phyloP scores from a whole-genome alignment of 2,797 vertebrate species.

The Myripristis jacobus region DNA sequence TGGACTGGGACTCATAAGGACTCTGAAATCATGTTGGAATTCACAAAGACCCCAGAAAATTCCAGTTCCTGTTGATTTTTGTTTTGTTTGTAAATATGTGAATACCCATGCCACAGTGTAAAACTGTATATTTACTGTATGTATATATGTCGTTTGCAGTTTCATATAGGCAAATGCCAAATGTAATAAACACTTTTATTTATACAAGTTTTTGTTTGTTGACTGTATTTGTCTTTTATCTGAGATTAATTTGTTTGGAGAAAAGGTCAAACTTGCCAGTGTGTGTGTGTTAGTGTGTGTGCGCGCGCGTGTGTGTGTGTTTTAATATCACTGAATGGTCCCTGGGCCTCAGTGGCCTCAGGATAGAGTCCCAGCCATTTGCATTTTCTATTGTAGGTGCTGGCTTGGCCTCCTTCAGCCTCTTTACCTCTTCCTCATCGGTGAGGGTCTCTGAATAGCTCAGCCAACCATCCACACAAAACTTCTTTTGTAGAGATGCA shows the following conservation, averaged over 20 bases:
- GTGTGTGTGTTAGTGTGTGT: slow-evolving; percentile 8
- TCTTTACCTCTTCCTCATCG: slow-evolving; percentile 11
- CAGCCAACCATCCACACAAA: slow-evolving; percentile 65
- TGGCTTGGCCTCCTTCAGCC: slow-evolving; percentile 52
- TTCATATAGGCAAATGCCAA: neutral
- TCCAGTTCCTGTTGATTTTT: neutral
- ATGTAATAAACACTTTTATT: neutral
- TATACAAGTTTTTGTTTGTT: neutral
- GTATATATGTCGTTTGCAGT: neutral
- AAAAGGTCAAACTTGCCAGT: neutral
- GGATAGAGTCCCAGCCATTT: slow-evolving; percentile 45
- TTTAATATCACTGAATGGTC: slow-evolving; percentile 24
- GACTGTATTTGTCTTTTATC: neutral
- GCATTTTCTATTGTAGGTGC: slow-evolving; percentile 65
- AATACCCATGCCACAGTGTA: neutral
- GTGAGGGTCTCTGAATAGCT: slow-evolving; percentile 61
- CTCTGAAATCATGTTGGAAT: neutral
- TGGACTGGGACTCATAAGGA: neutral
- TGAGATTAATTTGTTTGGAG: no score
- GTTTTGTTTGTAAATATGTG: neutral
- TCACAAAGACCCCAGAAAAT: neutral
- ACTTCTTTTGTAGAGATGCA: slow-evolving; percentile 65
- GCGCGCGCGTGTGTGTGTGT: slow-evolving; percentile 2
- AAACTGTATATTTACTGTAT: neutral
- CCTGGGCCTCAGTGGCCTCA: slow-evolving; percentile 19